Percentiles rank a stretch among this genome's conserved stretches.
These are phyloP conservation scores for Megaleporinus macrocephalus DNA, from an alignment of 2,113 vertebrate genomes.

Conservation along the genomic window DNA sequence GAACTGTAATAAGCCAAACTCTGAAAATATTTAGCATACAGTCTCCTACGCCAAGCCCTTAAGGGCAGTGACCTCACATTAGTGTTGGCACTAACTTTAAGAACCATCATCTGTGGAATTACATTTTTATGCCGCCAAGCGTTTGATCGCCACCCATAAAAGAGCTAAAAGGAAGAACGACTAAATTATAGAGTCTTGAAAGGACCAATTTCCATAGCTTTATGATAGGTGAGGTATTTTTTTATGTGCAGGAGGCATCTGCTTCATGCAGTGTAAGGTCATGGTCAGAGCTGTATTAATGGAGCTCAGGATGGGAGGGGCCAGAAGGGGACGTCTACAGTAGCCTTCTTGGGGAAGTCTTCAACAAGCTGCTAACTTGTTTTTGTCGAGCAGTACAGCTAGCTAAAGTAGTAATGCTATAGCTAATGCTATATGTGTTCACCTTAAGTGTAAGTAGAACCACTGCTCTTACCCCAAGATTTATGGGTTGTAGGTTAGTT, in stretches of 20 bases:
- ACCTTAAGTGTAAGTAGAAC: too few relatives aligned
- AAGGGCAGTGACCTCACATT: not conserved
- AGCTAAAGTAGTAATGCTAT: too few relatives aligned
- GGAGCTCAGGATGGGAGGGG: not conserved
- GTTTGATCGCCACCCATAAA: conserved; percentile 29
- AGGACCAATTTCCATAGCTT: conserved; percentile 19
- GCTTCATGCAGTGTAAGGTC: not conserved
- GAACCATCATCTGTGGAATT: conserved; percentile 4
- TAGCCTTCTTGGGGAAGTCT: too few relatives aligned
- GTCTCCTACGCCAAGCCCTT: not conserved
- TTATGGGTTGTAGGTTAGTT: too few relatives aligned
- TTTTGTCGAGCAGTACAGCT: too few relatives aligned
- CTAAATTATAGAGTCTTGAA: conserved; percentile 1
- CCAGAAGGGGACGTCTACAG: too few relatives aligned
- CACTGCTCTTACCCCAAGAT: too few relatives aligned
- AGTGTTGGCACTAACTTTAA: conserved; percentile 2
- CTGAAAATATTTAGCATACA: not conserved
- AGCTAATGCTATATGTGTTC: too few relatives aligned
- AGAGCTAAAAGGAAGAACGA: not conserved
- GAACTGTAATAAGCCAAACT: not conserved
- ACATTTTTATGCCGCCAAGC: conserved; percentile 13
- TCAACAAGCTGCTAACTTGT: too few relatives aligned
- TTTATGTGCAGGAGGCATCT: not conserved
- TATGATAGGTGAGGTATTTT: not conserved
- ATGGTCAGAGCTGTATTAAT: not conserved